Evolutionary conservation across 37 sponge, comb jelly and placozoan genomes (phyloP).

Genomic region (Hexactinellida sp.): DNA sequence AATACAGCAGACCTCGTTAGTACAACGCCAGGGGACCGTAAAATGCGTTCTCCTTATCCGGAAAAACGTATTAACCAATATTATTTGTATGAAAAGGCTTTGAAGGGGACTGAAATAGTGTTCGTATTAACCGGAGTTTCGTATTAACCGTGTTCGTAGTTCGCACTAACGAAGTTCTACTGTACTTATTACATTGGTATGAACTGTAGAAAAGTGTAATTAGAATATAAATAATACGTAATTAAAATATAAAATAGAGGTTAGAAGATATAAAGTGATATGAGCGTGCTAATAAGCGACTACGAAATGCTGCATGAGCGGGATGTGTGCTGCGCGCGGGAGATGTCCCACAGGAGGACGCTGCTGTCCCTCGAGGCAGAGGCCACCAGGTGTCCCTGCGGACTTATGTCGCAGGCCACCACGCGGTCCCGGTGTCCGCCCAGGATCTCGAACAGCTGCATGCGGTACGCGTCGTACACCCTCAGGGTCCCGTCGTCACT

Average conservation of each 20-base stretch:
- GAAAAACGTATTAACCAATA: no score
- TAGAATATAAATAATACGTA: background rate
- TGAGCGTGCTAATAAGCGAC: background rate
- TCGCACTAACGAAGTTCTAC: no score
- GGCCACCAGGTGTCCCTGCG: constrained; percentile 12
- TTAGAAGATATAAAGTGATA: background rate
- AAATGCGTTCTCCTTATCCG: no score
- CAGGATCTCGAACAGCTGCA: background rate
- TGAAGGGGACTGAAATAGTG: no score
- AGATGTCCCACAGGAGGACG: constrained; percentile 21
- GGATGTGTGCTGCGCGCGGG: background rate
- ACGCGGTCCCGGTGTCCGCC: background rate
- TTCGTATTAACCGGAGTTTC: no score
- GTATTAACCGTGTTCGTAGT: no score
- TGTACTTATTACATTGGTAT: no score
- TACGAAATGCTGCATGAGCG: background rate
- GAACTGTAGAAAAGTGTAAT: background rate
- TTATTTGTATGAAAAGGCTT: no score
- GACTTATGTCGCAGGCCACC: background rate
- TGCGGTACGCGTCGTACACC: background rate
- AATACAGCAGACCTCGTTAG: no score
- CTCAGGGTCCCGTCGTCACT: constrained; percentile 6
- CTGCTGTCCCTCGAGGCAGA: constrained; percentile 15
- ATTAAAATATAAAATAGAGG: background rate
- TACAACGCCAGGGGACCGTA: no score